phyloP scores from a whole-genome alignment of 2,113 vertebrate genomes.

The Eidolon helvum region DNA sequence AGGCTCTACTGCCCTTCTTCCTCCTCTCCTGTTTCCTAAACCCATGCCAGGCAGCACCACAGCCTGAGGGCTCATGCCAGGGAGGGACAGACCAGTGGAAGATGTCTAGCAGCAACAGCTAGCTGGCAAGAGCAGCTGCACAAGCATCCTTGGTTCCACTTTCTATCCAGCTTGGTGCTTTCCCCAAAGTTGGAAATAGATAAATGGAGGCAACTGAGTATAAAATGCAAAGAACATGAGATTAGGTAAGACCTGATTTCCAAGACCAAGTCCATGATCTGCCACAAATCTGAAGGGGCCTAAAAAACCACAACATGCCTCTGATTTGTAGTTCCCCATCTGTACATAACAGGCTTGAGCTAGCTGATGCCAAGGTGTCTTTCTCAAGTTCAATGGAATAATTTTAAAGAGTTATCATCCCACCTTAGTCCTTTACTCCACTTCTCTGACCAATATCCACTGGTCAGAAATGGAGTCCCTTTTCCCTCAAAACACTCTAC shows the following conservation, averaged over 20 bases:
- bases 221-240: not conserved
- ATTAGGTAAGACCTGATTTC: not conserved
- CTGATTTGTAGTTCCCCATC: not conserved
- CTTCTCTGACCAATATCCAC: not conserved
- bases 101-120: too few species aligned
- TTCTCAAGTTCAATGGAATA: not conserved
- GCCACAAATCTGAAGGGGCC: not conserved
- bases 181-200: not conserved
- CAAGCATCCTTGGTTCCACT: not conserved
- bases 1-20: not conserved
- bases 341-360: not conserved
- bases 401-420: not conserved
- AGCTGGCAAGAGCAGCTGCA: not conserved
- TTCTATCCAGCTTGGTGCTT: not conserved
- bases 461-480: not conserved
- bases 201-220: not conserved
- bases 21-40: not conserved
- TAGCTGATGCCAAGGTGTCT: not conserved
- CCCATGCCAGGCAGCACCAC: not conserved
- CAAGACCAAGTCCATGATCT: not conserved
- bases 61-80: not conserved
- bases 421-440: not conserved
- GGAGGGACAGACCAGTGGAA: rapidly evolving
- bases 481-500: not conserved
- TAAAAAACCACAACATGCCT: not conserved